Evolutionary conservation across 2,888 invertebrate genomes (phyloP).

Genomic region (Pyrocoelia pectoralis): DNA sequence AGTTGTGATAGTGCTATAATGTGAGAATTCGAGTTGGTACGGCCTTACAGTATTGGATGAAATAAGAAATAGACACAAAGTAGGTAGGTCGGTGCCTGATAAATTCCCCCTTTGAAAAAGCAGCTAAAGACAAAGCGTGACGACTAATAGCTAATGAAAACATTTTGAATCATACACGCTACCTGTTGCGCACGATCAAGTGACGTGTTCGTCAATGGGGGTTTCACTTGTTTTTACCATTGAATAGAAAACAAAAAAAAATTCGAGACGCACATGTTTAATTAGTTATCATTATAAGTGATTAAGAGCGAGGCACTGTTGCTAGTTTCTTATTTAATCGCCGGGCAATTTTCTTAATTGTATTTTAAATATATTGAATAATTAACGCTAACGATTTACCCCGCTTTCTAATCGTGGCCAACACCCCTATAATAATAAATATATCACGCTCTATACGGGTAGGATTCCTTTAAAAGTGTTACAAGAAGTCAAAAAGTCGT

Average conservation of each 20-base stretch:
- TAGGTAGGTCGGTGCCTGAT: no score
- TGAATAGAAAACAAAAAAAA: constrained; percentile 20
- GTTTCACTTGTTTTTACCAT: constrained; percentile 21
- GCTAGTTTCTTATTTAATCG: constrained; percentile 13
- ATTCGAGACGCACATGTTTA: constrained; percentile 19
- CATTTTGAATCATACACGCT: constrained; percentile 33
- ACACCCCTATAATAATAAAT: constrained; percentile 41
- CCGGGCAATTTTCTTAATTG: constrained; percentile 28
- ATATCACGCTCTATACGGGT: constrained; percentile 45
- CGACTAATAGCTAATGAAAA: constrained; percentile 29
- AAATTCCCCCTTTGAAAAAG: constrained; percentile 33
- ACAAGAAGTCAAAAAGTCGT: constrained; percentile 59
- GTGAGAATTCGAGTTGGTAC: constrained; percentile 31
- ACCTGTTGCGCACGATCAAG: constrained; percentile 37
- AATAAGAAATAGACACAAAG: no score
- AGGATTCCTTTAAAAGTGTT: constrained; percentile 54
- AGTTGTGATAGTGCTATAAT: constrained; percentile 20
- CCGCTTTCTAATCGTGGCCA: not conserved
- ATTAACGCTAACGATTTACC: constrained; percentile 9
- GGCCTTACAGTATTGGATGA: no score
- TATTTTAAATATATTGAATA: constrained; percentile 18
- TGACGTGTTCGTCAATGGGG: constrained; percentile 26
- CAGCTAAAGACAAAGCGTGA: constrained; percentile 31
- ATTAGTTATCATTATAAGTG: constrained; percentile 18
- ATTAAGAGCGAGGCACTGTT: constrained; percentile 8